Evolutionary conservation across 2,888 invertebrate species (phyloP).

Genomic region (Cerastis leucographa): DNA sequence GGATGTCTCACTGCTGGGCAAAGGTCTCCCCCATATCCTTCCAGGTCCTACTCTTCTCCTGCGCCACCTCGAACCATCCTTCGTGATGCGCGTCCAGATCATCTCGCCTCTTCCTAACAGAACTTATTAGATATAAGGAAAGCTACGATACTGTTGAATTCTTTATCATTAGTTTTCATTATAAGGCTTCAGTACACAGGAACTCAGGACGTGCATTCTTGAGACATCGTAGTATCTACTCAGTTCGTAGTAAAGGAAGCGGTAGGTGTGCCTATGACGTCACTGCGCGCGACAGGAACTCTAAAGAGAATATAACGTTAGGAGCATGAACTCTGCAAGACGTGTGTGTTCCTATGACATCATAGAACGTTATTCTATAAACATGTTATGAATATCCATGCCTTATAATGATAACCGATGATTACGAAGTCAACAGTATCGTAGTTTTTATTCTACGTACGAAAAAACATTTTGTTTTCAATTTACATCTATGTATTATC

Average conservation of each 20-base stretch:
- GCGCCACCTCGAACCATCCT: no score
- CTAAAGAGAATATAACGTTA: slow-evolving; percentile 11
- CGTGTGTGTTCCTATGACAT: slow-evolving; percentile 28
- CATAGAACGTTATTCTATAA: slow-evolving; percentile 3
- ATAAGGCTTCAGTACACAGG: slow-evolving; percentile 10
- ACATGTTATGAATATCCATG: slow-evolving; percentile 13
- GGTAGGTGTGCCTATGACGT: slow-evolving; percentile 49
- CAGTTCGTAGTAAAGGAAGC: slow-evolving; percentile 42
- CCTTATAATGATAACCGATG: slow-evolving; percentile 4
- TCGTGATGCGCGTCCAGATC: no score
- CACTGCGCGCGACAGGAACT: slow-evolving; percentile 14
- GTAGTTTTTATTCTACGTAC: neutral
- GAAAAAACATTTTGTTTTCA: neutral
- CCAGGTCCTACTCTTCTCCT: no score
- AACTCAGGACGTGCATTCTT: slow-evolving; percentile 47
- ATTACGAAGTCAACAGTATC: neutral
- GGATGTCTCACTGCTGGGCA: no score
- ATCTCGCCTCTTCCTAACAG: no score
- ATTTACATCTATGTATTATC: neutral
- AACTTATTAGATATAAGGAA: no score
- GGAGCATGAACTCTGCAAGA: slow-evolving; percentile 46
- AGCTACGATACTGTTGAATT: no score
- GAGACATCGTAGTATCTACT: slow-evolving; percentile 36
- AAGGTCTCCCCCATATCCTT: no score
- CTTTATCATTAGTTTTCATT: no score